Conservation (phyloP, 2,888 invertebrate genomes). For the Pedicia rivosa region DNA sequence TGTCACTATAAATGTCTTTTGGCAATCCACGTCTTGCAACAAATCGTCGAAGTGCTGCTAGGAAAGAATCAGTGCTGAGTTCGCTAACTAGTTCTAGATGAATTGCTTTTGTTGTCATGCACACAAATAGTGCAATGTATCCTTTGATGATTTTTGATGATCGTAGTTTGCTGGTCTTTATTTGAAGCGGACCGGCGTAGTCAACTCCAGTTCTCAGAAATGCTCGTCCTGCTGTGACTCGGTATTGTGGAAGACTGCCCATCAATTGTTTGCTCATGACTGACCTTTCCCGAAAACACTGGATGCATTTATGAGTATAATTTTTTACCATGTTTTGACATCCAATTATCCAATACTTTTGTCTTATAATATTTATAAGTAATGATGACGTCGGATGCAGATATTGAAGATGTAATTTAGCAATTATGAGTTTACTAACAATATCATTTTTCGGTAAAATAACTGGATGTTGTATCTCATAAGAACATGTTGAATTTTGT, state of each 20-base stretch:
- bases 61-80: not conserved
- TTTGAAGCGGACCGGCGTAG: not conserved
- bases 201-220: no score
- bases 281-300: constrained; percentile 4
- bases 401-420: not conserved
- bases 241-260: constrained; percentile 14
- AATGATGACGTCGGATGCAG: not conserved
- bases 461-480: constrained; percentile 12
- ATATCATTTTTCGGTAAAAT: constrained; percentile 11
- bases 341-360: constrained; percentile 12
- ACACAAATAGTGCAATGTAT: constrained; percentile 11
- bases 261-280: constrained; percentile 10
- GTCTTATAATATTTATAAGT: constrained; percentile 4
- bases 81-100: constrained; percentile 6
- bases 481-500: constrained; percentile 7
- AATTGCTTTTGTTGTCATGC: constrained; percentile 12
- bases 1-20: constrained; percentile 5
- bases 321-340: constrained; percentile 3
- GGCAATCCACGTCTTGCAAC: not conserved
- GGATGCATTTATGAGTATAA: constrained; percentile 6
- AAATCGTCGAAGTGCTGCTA: not conserved
- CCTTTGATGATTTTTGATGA: constrained; percentile 10
- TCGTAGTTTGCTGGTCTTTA: no score
- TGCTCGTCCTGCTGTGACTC: not conserved
- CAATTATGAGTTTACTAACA: not conserved